Conservation (phyloP, 2,797 vertebrate species). For the Gobio occitaniae region DNA sequence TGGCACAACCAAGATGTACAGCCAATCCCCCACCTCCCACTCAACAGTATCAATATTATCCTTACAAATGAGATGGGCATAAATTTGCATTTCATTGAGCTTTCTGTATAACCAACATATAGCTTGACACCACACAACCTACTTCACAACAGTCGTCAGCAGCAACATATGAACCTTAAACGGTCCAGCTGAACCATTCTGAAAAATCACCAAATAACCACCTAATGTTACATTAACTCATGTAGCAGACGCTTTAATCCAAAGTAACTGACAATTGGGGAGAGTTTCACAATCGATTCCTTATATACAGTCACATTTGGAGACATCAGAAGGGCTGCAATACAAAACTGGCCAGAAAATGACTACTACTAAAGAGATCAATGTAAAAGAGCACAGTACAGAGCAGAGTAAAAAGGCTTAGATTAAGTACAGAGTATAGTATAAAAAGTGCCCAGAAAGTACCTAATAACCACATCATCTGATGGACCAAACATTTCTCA, state of each 20-base stretch:
- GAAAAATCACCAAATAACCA: background rate
- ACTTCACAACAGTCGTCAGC: background rate
- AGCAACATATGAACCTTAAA: slow-evolving; percentile 1
- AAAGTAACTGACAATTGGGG: background rate
- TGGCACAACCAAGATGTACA: background rate
- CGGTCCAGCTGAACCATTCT: background rate
- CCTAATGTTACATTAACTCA: background rate
- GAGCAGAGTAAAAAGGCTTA: background rate
- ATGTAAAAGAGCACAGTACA: background rate
- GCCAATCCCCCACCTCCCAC: background rate
- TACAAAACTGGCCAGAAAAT: background rate
- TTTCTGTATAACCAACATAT: slow-evolving; percentile 11
- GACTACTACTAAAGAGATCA: too few species aligned
- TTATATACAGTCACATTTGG: background rate
- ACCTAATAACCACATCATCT: background rate
- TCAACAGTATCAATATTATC: background rate
- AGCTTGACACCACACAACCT: background rate
- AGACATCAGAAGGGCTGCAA: background rate
- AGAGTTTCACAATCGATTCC: background rate
- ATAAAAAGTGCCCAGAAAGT: background rate
- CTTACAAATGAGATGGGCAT: slow-evolving; percentile 75
- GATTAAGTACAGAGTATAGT: background rate
- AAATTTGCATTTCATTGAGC: slow-evolving; percentile 69
- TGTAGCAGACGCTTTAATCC: too few species aligned
- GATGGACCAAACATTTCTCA: background rate